phyloP scores from a whole-genome alignment of 2,113 vertebrate genomes.

The Antigone vipio region DNA sequence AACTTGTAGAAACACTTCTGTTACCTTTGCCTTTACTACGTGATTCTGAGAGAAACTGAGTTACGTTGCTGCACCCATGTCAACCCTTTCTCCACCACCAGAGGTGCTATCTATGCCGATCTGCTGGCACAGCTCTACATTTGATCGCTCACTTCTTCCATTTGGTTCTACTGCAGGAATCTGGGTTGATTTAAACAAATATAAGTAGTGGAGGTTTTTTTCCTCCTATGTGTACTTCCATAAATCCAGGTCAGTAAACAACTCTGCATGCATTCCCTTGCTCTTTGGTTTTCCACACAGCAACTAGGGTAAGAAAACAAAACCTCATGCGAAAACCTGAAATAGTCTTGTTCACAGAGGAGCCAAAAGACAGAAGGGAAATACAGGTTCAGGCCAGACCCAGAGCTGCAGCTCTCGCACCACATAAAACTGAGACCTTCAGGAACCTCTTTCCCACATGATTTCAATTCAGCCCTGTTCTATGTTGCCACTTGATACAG shows the following conservation, averaged over 20 bases:
- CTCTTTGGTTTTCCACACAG: background rate
- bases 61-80: accelerated
- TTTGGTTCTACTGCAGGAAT: background rate
- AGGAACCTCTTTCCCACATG: accelerated
- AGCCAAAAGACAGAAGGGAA: background rate
- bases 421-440: background rate
- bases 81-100: background rate
- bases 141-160: background rate
- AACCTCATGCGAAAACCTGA: background rate
- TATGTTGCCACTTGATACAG: accelerated
- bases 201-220: background rate
- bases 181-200: background rate
- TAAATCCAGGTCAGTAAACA: background rate
- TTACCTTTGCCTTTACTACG: background rate
- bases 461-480: background rate
- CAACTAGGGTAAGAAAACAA: background rate
- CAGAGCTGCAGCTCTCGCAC: background rate
- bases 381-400: background rate
- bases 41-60: background rate
- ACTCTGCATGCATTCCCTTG: background rate
- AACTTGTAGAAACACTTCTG: background rate
- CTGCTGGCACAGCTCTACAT: background rate
- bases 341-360: background rate
- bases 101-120: background rate
- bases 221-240: background rate